A percentile compares a stretch with the other conserved stretches of the same genome.
These are phyloP conservation scores for Catharus fuscescens DNA, from an alignment of 2,113 vertebrate genomes.

Conservation along the genomic window DNA sequence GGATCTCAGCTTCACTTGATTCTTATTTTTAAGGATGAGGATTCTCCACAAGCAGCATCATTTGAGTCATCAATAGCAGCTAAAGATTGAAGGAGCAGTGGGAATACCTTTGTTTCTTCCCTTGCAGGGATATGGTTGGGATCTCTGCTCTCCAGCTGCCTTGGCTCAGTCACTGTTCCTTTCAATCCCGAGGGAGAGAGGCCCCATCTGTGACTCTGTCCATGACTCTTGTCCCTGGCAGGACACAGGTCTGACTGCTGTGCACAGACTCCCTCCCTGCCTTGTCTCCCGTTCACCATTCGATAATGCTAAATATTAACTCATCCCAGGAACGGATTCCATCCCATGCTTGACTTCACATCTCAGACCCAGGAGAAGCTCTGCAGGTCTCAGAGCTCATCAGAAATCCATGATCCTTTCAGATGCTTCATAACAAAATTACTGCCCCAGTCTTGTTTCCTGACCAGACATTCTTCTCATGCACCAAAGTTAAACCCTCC, in stretches of 20 bases:
- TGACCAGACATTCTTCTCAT: not conserved
- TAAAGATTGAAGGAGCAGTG: not conserved
- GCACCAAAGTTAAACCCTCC: not conserved
- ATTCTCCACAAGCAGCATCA: accelerated
- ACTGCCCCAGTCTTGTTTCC: not conserved
- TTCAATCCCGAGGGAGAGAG: accelerated
- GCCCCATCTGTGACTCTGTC: not conserved
- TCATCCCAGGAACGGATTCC: not conserved
- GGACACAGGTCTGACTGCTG: not conserved
- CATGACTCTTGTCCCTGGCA: not conserved
- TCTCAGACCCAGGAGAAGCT: not conserved
- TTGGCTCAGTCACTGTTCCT: accelerated
- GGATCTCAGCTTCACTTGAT: not conserved
- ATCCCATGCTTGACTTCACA: not conserved
- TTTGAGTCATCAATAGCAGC: not conserved
- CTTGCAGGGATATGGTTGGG: not conserved
- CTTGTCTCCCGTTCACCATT: not conserved
- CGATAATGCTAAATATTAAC: not conserved
- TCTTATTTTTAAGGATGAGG: not conserved
- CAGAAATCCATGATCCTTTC: not conserved
- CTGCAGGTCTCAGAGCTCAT: not conserved
- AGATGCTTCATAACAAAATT: not conserved
- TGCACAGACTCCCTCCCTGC: not conserved
- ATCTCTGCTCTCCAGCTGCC: not conserved
- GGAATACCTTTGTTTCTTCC: not conserved